Evolutionary conservation across 1,140 invertebrate genomes (phyloP).

Genomic region (Triops longicaudatus): DNA sequence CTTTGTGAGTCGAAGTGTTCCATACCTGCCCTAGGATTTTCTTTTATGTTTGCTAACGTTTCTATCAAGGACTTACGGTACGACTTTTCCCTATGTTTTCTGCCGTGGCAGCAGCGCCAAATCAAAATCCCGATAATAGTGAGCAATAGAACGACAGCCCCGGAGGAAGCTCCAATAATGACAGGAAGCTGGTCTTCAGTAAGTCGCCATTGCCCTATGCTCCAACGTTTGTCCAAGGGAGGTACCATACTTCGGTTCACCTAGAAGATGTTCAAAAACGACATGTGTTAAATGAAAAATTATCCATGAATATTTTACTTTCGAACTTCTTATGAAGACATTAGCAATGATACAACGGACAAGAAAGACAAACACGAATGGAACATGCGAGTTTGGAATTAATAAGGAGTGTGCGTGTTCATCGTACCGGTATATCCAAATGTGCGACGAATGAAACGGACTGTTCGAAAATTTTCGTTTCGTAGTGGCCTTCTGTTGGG

Average conservation of each 20-base stretch:
- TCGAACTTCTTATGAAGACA: background rate
- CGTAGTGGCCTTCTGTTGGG: slow-evolving; percentile 1
- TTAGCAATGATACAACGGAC: background rate
- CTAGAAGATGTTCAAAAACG: background rate
- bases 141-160: slow-evolving; percentile 43
- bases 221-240: slow-evolving; percentile 28
- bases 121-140: slow-evolving; percentile 42
- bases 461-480: background rate
- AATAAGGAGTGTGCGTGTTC: background rate
- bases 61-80: slow-evolving; percentile 41
- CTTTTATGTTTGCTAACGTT: background rate
- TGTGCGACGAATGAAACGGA: slow-evolving; percentile 1
- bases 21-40: background rate
- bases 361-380: background rate
- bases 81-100: slow-evolving; percentile 42
- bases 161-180: slow-evolving; percentile 44
- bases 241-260: slow-evolving; percentile 22
- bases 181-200: slow-evolving; percentile 44
- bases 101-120: slow-evolving; percentile 46
- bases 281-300: background rate
- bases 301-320: background rate
- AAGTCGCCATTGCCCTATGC: slow-evolving; percentile 38
- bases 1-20: too few relatives aligned
- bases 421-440: slow-evolving; percentile 6
- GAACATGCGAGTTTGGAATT: background rate